A percentile compares a stretch with the other conserved stretches of the same genome.
These are phyloP conservation scores for Cygnus atratus DNA, from an alignment of 2,113 vertebrate genomes.

Conservation along the genomic window DNA sequence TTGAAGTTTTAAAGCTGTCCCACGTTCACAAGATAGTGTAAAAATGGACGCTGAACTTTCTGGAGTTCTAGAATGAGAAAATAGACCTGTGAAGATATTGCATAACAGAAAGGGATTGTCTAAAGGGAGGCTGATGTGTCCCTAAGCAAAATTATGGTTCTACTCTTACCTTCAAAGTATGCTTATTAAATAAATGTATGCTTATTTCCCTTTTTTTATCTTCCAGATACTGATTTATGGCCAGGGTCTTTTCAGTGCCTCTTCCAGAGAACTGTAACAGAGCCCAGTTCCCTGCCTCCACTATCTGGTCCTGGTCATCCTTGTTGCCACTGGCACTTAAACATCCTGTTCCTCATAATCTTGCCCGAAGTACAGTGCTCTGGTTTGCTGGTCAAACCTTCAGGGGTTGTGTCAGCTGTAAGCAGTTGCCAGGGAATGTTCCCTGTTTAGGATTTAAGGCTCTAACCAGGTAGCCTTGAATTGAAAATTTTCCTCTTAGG, in stretches of 20 bases:
- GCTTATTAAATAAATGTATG: not conserved
- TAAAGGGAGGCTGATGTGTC: not conserved
- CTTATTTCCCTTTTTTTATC: not conserved
- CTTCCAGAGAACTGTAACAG: not conserved
- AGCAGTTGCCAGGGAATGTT: not conserved
- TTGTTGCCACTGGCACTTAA: not conserved
- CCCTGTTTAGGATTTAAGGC: not conserved
- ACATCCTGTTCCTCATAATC: not conserved
- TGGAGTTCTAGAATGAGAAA: not conserved
- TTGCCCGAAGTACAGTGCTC: not conserved
- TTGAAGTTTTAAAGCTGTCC: not conserved
- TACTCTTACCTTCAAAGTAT: not conserved
- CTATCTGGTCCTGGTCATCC: not conserved
- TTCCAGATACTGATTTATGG: not conserved
- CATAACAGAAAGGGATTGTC: not conserved
- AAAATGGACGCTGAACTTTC: not conserved
- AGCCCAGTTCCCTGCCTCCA: not conserved
- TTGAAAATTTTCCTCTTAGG: not conserved
- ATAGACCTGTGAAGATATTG: not conserved
- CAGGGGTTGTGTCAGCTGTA: not conserved
- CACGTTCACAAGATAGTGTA: too few species aligned
- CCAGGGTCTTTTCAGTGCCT: not conserved
- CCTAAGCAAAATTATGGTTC: not conserved
- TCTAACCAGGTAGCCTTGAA: not conserved
- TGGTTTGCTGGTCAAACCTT: not conserved